These are phyloP conservation scores for Chrysocyon brachyurus DNA, from an alignment of 2,797 vertebrate species.

Conservation along the genomic window DNA sequence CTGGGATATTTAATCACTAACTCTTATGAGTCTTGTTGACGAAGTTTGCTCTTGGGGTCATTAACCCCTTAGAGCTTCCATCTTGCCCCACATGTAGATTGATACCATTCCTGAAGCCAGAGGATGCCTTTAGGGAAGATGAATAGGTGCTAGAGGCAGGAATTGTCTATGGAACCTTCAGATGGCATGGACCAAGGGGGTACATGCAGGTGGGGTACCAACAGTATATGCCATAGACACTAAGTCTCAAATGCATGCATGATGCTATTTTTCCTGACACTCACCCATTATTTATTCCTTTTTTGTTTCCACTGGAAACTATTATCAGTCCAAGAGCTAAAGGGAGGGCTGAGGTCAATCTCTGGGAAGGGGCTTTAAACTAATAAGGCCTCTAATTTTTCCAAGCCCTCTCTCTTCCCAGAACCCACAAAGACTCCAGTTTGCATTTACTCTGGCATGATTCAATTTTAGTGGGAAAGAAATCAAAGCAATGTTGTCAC, in stretches of 20 bases:
- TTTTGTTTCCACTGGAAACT: background rate
- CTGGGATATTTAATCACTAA: background rate
- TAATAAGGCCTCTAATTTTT: background rate
- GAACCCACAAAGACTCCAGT: background rate
- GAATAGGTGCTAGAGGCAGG: background rate
- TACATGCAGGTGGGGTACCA: too few species aligned
- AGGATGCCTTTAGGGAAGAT: background rate
- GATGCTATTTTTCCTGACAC: background rate
- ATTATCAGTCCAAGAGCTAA: background rate
- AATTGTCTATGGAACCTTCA: background rate
- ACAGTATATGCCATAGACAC: accelerated
- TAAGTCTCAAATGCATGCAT: background rate
- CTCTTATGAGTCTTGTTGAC: background rate
- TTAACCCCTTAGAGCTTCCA: background rate
- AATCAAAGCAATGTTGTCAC: background rate
- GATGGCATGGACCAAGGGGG: background rate
- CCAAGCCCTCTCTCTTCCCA: background rate
- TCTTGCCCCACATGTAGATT: too few species aligned
- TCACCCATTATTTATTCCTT: background rate
- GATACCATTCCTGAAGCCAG: background rate
- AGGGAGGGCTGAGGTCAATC: background rate
- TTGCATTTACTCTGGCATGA: background rate
- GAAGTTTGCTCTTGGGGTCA: background rate
- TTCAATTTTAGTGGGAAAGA: background rate
- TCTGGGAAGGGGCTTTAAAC: background rate